These are phyloP conservation scores for Diglossa cyanea DNA, from an alignment of 2,797 vertebrate species.

Conservation along the genomic window DNA sequence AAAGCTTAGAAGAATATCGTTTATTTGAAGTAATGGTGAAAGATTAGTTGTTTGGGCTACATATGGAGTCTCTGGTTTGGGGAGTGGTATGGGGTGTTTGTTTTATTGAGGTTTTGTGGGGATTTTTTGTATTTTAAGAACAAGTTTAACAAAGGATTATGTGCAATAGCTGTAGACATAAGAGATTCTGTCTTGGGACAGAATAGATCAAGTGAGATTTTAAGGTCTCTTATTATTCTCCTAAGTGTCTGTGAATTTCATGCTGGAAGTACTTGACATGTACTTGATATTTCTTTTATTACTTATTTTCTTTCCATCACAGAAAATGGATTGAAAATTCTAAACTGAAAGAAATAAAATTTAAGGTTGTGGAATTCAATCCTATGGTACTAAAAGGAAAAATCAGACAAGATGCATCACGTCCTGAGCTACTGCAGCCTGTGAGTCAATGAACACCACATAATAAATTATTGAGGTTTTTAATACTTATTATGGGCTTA, in stretches of 20 bases:
- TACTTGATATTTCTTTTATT: not conserved
- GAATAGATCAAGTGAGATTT: not conserved
- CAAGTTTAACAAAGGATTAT: not conserved
- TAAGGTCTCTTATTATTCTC: not conserved
- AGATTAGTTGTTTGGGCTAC: not conserved
- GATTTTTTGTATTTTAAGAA: not conserved
- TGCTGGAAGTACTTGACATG: not conserved
- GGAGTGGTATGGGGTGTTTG: not conserved
- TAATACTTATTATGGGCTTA: not conserved
- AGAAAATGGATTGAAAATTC: conserved; percentile 93
- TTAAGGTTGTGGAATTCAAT: conserved; percentile 94
- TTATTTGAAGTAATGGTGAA: not conserved
- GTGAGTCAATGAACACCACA: conserved; percentile 75
- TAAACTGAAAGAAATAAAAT: conserved; percentile 86
- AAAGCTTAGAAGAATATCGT: not conserved
- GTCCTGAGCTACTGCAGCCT: conserved; percentile 93
- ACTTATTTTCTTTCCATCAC: not conserved
- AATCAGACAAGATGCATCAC: conserved; percentile 87
- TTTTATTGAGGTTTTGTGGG: not conserved
- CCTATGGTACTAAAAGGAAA: conserved; percentile 90
- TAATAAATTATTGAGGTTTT: not conserved
- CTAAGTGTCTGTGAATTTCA: not conserved
- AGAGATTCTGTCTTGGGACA: not conserved
- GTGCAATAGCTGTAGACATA: not conserved
- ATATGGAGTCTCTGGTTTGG: not conserved